Evolutionary conservation across 2,113 vertebrate genomes (phyloP).

Genomic region (Ammodytes dubius): DNA sequence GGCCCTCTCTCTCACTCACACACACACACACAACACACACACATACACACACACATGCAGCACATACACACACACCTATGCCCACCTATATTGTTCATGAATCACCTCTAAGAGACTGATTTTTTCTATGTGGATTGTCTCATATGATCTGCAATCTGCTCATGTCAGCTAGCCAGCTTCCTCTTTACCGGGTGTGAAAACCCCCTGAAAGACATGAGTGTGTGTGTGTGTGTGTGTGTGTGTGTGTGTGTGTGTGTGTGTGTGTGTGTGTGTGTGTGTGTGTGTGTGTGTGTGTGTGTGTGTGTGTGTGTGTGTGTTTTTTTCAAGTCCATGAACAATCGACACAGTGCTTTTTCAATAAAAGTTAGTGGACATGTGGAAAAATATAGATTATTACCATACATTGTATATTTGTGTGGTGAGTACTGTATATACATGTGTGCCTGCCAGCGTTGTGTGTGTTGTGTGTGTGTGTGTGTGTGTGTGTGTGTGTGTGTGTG

Average conservation of each 20-base stretch:
- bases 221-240: constrained; percentile 37
- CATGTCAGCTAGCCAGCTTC: constrained; percentile 83
- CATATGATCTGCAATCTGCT: constrained; percentile 85
- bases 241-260: constrained; percentile 41
- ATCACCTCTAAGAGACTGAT: constrained; percentile 75
- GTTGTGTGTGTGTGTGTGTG: background rate
- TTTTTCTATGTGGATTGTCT: constrained; percentile 77
- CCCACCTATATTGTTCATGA: constrained; percentile 79
- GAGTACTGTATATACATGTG: constrained; percentile 11
- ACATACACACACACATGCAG: constrained; percentile 43
- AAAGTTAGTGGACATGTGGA: constrained; percentile 11
- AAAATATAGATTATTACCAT: constrained; percentile 26
- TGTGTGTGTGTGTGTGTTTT: too few species aligned
- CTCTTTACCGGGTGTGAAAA: constrained; percentile 82
- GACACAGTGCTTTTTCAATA: constrained; percentile 15
- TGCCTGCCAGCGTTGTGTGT: constrained; percentile 26
- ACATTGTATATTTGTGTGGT: constrained; percentile 33
- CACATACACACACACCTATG: constrained; percentile 70
- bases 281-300: too few species aligned
- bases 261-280: constrained; percentile 7
- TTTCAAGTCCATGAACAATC: constrained; percentile 11
- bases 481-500: background rate
- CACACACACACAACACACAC: constrained; percentile 42
- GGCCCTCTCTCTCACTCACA: constrained; percentile 38
- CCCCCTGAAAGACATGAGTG: constrained; percentile 69